These are phyloP conservation scores for Sinodicranocentrus sp. DNA, from an alignment of 2,888 invertebrate species.

Conservation along the genomic window DNA sequence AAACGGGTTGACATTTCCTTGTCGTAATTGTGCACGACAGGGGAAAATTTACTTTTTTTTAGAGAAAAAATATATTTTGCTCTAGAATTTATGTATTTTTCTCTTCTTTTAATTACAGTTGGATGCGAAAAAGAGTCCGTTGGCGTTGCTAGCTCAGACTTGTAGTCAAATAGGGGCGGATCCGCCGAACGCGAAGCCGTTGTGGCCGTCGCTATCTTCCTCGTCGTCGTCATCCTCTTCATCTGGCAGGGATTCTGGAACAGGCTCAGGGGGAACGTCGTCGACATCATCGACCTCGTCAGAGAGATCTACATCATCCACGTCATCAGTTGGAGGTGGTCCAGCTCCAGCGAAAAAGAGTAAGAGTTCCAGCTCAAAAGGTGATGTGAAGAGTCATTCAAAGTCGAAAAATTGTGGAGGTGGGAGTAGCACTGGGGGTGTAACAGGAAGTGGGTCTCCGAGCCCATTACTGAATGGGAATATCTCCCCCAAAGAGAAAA, in stretches of 20 bases:
- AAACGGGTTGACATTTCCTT: no score
- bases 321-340: conserved; percentile 37
- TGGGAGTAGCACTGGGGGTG: conserved; percentile 15
- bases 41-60: no score
- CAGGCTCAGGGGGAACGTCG: conserved; percentile 22
- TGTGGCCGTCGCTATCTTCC: conserved; percentile 78
- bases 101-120: conserved; percentile 81
- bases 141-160: conserved; percentile 96
- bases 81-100: neutral
- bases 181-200: conserved; percentile 85
- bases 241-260: conserved; percentile 42
- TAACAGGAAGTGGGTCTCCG: conserved; percentile 55
- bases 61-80: no score
- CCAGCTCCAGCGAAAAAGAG: conserved; percentile 4
- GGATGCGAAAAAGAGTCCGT: conserved; percentile 97
- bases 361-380: conserved; percentile 30
- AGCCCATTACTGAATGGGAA: conserved; percentile 43
- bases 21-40: no score
- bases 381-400: conserved; percentile 23
- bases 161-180: conserved; percentile 98
- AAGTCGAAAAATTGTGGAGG: conserved; percentile 37
- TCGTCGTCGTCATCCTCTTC: conserved; percentile 73
- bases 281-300: conserved; percentile 39
- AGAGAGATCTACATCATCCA: conserved; percentile 60
- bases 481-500: conserved; percentile 23